Evolutionary conservation across 2,888 invertebrate genomes (phyloP), one percentile per base, ranked within the genome.

Genomic region (Lochmaea capreae): DNA sequence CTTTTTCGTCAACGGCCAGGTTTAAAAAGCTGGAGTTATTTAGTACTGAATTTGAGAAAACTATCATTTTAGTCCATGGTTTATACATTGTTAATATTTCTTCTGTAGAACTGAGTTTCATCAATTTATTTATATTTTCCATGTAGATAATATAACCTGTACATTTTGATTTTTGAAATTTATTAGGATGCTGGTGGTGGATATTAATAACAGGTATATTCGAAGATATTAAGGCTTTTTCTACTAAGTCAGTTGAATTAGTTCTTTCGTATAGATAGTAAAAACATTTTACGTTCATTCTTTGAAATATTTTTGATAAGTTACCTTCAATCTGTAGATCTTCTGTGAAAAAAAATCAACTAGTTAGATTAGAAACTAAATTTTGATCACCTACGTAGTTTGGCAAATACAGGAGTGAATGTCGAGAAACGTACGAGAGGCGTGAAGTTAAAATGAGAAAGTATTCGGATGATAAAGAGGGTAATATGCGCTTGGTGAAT

Each of bases 51-150:
- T 14, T 39, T 16, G 33, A 54, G 16, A 66, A 12, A 54, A 69
- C 52, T 39, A 71, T 61, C 5, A 66, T 52, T 59, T 61, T 59
- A 0, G 26, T 52, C 71, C 71, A 71, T 11, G 71, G 71, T 49
- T 49, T 43, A 52, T 66, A 66, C 16, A 67, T 26, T 2, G 14
- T 42, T 18, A 67, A 42, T 18, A 66, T 10, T 10, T 22, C 14
- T 22, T 39, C 8, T 18, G 10, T 43, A 18, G 26, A 6, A 16
- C 14, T 33, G 18, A 26, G 9, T 26, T 46, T 59, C 8, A 26
- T 18, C 1, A 59, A 67, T 1, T 18, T 33, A 14, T 67, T 22
- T 16, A 26, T 26, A 16, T 46, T 26, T 14, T 67, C 59, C 14
- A 33, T 9, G 22, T 58, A 16, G 5, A 67, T 59, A 9, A 67